A percentile compares a stretch with the other conserved stretches of the same genome.
Evolutionary conservation across 1,140 invertebrate species (phyloP).

Genomic region (Penaeus japonicus): DNA sequence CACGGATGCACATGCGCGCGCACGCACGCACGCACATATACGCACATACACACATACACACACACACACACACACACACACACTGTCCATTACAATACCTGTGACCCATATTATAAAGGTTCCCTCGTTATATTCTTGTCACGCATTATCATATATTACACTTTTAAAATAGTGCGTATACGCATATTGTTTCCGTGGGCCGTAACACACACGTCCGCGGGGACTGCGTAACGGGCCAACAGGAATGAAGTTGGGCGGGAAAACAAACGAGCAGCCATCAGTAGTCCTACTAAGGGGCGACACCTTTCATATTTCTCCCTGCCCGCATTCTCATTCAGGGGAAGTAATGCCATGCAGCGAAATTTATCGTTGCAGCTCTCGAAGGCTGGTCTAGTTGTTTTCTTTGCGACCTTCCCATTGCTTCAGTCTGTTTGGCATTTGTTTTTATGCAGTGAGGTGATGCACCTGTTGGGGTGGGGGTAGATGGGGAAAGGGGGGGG

Average conservation of each 20-base stretch:
- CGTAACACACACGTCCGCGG: too few relatives aligned
- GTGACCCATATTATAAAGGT: too few relatives aligned
- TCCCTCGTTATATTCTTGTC: too few relatives aligned
- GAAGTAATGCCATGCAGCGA: slow-evolving; percentile 50
- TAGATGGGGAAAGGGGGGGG: too few relatives aligned
- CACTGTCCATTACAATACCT: too few relatives aligned
- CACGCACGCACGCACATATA: neutral
- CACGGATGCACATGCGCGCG: too few relatives aligned
- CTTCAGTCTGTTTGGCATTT: neutral
- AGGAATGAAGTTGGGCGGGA: neutral
- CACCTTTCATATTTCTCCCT: slow-evolving; percentile 57
- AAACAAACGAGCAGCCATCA: slow-evolving; percentile 16
- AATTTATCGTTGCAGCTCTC: slow-evolving; percentile 40
- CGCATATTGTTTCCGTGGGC: too few relatives aligned
- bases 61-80: too few relatives aligned
- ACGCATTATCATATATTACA: too few relatives aligned
- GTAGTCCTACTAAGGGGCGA: slow-evolving; percentile 48
- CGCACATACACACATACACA: neutral
- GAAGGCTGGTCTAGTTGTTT: slow-evolving; percentile 19
- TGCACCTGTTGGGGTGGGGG: neutral
- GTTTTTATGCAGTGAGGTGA: neutral
- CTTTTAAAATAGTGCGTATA: too few relatives aligned
- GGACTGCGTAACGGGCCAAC: too few relatives aligned
- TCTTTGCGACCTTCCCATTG: neutral
- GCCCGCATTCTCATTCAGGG: slow-evolving; percentile 52